Evolutionary conservation across 2,113 vertebrate genomes (phyloP).

Genomic region (Engraulis encrasicolus): DNA sequence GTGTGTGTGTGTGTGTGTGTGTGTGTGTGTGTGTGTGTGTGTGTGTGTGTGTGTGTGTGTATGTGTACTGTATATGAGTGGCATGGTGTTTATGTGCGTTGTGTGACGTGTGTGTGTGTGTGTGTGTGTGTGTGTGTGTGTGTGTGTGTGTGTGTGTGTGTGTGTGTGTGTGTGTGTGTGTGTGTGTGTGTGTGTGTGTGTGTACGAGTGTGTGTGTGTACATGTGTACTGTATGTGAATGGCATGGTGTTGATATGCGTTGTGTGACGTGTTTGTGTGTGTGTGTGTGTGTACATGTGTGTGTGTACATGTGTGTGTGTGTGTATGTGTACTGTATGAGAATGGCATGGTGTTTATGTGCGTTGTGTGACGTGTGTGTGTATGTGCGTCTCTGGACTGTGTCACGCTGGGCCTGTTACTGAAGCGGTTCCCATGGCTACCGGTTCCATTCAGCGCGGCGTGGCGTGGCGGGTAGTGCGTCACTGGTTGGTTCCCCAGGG

Average conservation of each 20-base stretch:
- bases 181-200: slow-evolving; percentile 3
- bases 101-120: background rate
- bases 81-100: background rate
- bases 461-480: no score
- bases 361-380: no score
- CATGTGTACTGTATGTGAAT: background rate
- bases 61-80: background rate
- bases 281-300: background rate
- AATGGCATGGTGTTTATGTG: no score
- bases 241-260: background rate
- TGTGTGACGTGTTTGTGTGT: background rate
- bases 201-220: background rate
- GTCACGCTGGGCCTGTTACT: slow-evolving; percentile 29
- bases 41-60: background rate
- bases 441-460: slow-evolving; percentile 14
- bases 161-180: background rate
- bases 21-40: background rate
- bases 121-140: background rate
- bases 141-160: background rate
- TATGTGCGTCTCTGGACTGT: no score
- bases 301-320: background rate
- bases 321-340: no score
- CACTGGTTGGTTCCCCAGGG: slow-evolving; percentile 40
- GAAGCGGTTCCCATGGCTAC: slow-evolving; percentile 51
- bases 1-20: background rate